Evolutionary conservation across 2,113 vertebrate species (phyloP), one percentile per base, ranked within the genome.

Genomic region (Asarcornis scutulata): DNA sequence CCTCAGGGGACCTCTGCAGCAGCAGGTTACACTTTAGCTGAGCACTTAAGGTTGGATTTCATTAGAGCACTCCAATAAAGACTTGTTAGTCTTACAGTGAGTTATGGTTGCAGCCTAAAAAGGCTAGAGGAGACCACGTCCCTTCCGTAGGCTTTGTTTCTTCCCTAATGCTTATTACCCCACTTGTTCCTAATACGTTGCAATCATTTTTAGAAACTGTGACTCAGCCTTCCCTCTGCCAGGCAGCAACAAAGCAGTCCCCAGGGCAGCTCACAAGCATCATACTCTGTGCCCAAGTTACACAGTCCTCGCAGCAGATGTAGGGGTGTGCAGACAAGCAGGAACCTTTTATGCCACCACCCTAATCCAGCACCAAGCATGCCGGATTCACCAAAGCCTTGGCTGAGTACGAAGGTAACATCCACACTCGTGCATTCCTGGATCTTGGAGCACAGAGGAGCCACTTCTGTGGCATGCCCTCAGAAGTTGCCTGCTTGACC

Each of bases 251-350:
- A 12, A 69, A 52, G 36, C 50, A 0, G 3, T 27, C 76, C 83
- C 72, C 1, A 3, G 58, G 59, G 72, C 59, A 69, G 50, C 63
- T 64, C 55, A 4, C 17, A n/a, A 64, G 38, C 63, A 26, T 29
- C 0, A 0, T 4, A 29, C 23, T 80, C 31, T 0, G 1, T 69
- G 17, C 53, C 32, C 79, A 58, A 69, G 6, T 23, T 23, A 34
- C 40, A 62, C 68, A 72, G 36, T 6, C 34, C 6, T 18, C 29
- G 2, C 26, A 44, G n/a, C 8, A 62, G 5, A 14, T 13, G 6
- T 5, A 17, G 1, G 3, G 23, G 15, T 9, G 17, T 2, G 1
- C 1, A 7, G 15, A 27, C 17, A 12, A 32, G 44, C 88, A 66
- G 17, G 22, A 71, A 16, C 29, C 5, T 84, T 56, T 50, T 9